A percentile compares a stretch with the other conserved stretches of the same genome.
phyloP scores from a whole-genome alignment of 2,797 vertebrate species.

The Alauda arvensis region DNA sequence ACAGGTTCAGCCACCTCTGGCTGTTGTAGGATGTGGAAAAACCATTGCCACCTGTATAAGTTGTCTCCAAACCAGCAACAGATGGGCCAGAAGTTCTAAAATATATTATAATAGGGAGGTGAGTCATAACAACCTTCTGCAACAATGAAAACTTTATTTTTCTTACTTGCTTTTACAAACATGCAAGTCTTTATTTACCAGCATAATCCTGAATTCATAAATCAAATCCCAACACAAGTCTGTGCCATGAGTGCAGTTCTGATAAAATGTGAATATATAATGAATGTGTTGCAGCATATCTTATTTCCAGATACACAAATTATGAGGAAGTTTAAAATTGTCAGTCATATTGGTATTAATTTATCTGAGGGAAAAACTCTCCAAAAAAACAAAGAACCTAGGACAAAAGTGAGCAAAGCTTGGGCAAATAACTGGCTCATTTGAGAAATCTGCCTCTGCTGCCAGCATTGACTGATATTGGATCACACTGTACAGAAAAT shows the following conservation, averaged over 20 bases:
- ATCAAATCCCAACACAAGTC: neutral
- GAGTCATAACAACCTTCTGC: neutral
- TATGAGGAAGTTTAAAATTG: neutral
- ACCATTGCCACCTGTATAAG: constrained; percentile 95
- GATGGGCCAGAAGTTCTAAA: constrained; percentile 91
- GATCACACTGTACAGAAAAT: neutral
- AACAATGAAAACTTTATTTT: neutral
- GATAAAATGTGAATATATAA: neutral
- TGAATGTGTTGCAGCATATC: neutral
- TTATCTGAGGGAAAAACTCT: neutral
- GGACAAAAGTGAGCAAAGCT: neutral
- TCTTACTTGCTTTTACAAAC: neutral
- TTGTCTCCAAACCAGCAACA: constrained; percentile 94
- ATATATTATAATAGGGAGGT: neutral
- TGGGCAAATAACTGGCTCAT: neutral
- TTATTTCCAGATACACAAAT: neutral
- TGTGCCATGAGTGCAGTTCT: neutral
- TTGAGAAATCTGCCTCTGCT: neutral
- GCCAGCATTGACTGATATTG: neutral
- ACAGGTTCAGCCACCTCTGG: constrained; percentile 97
- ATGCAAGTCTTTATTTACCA: neutral
- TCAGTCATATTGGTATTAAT: neutral
- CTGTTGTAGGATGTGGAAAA: constrained; percentile 98
- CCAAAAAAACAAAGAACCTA: neutral
- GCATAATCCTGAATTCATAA: neutral